Percentiles rank a stretch among this genome's conserved stretches.
These are phyloP conservation scores for Hypomecis punctinalis DNA, from an alignment of 2,888 invertebrate genomes.

Conservation along the genomic window DNA sequence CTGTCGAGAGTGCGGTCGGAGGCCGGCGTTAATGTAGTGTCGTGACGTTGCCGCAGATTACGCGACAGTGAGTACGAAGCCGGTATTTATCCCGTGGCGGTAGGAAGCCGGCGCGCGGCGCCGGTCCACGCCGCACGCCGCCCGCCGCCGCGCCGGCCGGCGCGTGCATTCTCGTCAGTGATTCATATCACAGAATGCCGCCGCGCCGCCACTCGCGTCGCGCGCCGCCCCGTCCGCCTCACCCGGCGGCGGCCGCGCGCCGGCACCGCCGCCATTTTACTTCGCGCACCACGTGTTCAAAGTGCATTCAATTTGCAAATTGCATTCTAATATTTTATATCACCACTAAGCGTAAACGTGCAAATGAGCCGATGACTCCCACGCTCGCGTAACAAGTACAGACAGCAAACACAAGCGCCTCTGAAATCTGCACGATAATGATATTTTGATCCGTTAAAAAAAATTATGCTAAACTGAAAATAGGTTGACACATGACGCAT, in stretches of 20 bases:
- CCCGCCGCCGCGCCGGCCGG: slow-evolving; percentile 18
- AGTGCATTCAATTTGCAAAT: slow-evolving; percentile 53
- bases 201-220: slow-evolving; percentile 27
- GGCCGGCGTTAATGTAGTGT: neutral
- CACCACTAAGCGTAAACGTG: slow-evolving; percentile 3
- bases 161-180: slow-evolving; percentile 37
- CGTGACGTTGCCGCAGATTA: slow-evolving; percentile 2
- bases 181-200: slow-evolving; percentile 47
- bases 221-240: slow-evolving; percentile 19
- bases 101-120: slow-evolving; percentile 30
- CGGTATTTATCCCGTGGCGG: slow-evolving; percentile 3
- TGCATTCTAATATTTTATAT: slow-evolving; percentile 8
- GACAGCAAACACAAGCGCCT: neutral
- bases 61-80: neutral
- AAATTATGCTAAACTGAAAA: neutral
- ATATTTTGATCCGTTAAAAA: neutral
- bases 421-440: neutral
- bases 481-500: neutral
- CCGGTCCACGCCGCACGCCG: slow-evolving; percentile 15
- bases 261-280: slow-evolving; percentile 75
- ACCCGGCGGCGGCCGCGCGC: slow-evolving; percentile 2
- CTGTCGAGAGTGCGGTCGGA: neutral
- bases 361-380: neutral
- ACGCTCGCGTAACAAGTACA: slow-evolving; percentile 1
- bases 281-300: slow-evolving; percentile 77